Evolutionary conservation across 2,113 vertebrate species (phyloP).

Genomic region (Chloroceryle aenea): DNA sequence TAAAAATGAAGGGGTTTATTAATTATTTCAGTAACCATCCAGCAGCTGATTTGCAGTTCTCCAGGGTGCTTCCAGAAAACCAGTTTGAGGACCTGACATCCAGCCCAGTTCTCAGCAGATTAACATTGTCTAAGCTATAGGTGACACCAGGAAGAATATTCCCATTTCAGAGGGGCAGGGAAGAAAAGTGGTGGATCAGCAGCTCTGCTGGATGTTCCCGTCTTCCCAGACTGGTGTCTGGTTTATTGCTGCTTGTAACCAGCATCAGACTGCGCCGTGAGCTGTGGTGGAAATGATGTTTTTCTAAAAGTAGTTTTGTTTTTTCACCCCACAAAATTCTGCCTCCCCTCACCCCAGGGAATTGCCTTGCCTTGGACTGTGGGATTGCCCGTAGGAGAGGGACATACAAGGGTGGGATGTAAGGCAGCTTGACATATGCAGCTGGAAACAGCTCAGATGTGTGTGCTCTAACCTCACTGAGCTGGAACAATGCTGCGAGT

Average conservation of each 20-base stretch:
- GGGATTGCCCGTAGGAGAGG: background rate
- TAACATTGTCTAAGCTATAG: background rate
- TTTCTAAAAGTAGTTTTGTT: background rate
- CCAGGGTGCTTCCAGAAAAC: background rate
- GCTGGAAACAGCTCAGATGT: background rate
- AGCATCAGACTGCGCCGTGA: background rate
- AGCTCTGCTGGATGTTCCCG: background rate
- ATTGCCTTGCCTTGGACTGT: background rate
- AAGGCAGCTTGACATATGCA: background rate
- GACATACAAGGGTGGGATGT: rapidly evolving
- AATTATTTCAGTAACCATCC: background rate
- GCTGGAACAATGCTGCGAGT: rapidly evolving
- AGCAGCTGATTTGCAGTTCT: background rate
- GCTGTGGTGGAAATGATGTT: background rate
- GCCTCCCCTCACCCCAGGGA: background rate
- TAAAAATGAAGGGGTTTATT: slow-evolving; percentile 6
- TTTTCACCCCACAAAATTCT: background rate
- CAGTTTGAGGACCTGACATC: background rate
- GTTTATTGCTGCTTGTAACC: background rate
- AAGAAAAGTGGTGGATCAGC: background rate
- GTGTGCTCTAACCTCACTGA: background rate
- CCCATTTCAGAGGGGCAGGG: background rate
- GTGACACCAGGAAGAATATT: background rate
- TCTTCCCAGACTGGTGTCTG: background rate
- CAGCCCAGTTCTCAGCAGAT: background rate